phyloP scores from a whole-genome alignment of 1,140 invertebrate genomes.

The Tetramorium simillimum region DNA sequence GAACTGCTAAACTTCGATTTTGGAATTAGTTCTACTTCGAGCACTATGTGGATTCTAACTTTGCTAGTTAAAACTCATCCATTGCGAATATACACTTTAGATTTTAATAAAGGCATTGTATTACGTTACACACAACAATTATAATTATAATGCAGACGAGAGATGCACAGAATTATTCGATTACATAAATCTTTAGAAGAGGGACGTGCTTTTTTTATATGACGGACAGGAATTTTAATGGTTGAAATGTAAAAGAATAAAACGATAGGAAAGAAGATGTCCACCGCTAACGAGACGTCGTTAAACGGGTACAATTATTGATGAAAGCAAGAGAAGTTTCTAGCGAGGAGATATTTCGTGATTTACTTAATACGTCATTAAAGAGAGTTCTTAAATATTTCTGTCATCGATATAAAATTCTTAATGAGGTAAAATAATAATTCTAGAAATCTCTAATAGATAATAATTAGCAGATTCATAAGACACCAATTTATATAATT shows the following conservation, averaged over 20 bases:
- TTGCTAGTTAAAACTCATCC: constrained; percentile 11
- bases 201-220: constrained; percentile 10
- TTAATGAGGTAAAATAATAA: constrained; percentile 11
- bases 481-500: background rate
- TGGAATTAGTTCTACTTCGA: constrained; percentile 39
- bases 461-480: background rate
- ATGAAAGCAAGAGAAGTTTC: constrained; percentile 47
- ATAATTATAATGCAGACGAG: constrained; percentile 12
- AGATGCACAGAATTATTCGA: background rate
- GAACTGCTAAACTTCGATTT: constrained; percentile 53
- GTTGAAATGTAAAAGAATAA: constrained; percentile 62
- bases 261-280: constrained; percentile 63
- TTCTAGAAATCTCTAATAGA: background rate
- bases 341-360: constrained; percentile 5
- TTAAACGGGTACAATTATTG: constrained; percentile 77
- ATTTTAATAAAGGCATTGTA: constrained; percentile 32
- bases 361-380: constrained; percentile 43
- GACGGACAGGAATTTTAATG: constrained; percentile 72
- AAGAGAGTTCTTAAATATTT: constrained; percentile 3
- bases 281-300: constrained; percentile 75
- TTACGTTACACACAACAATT: constrained; percentile 26
- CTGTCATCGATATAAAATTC: background rate
- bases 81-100: constrained; percentile 13
- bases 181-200: constrained; percentile 9
- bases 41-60: constrained; percentile 43